Conservation (phyloP, 92 coral and sea anemone species). For the Isaurus tuberculatus region DNA sequence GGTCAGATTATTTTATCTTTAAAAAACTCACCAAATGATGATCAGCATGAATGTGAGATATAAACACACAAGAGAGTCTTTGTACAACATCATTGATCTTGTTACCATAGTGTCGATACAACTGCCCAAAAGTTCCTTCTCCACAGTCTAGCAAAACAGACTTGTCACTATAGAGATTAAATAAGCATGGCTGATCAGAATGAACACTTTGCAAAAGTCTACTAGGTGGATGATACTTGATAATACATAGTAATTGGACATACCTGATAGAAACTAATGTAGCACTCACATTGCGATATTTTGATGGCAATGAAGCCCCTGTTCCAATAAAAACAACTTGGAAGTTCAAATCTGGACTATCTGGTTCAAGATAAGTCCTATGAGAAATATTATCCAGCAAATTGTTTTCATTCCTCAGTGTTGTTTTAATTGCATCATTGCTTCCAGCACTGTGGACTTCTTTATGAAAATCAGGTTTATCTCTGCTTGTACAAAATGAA, state of each 20-base stretch:
- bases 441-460: not conserved
- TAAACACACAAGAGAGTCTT: slow-evolving; percentile 77
- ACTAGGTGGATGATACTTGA: not conserved
- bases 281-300: slow-evolving; percentile 95
- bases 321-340: slow-evolving; percentile 93
- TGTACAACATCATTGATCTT: slow-evolving; percentile 62
- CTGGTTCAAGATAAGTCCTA: slow-evolving; percentile 18
- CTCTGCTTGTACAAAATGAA: not conserved
- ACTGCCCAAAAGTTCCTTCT: slow-evolving; percentile 96
- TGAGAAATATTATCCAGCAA: not conserved
- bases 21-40: slow-evolving; percentile 88
- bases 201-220: no score
- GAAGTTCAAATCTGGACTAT: slow-evolving; percentile 64
- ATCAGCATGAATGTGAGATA: slow-evolving; percentile 98
- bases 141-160: slow-evolving; percentile 91
- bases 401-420: not conserved
- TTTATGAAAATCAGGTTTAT: not conserved
- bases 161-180: slow-evolving; percentile 45
- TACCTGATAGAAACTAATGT: slow-evolving; percentile 86
- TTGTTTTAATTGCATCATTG: not conserved
- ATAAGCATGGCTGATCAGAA: no score
- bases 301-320: slow-evolving; percentile 92
- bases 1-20: not conserved
- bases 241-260: not conserved
- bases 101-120: slow-evolving; percentile 95